phyloP scores from a whole-genome alignment of 2,113 vertebrate genomes.

The Ailurus styani region DNA sequence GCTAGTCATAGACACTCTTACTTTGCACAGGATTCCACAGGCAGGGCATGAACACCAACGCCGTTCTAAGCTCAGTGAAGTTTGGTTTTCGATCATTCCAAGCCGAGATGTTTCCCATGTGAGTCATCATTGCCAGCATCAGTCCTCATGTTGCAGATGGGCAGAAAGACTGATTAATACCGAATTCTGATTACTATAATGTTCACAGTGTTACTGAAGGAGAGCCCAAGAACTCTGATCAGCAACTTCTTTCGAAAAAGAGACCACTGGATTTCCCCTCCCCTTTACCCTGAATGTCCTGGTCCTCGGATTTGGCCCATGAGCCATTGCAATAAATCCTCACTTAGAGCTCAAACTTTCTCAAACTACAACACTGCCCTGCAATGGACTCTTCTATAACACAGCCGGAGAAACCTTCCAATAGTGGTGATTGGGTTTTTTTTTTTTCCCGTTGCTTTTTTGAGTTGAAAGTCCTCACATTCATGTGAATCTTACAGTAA shows the following conservation, averaged over 20 bases:
- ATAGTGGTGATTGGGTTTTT: background rate
- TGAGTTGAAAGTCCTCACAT: background rate
- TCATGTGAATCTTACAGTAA: background rate
- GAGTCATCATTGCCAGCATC: background rate
- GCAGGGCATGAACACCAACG: background rate
- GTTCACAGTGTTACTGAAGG: background rate
- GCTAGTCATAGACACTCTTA: background rate
- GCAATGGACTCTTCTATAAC: background rate
- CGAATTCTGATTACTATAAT: background rate
- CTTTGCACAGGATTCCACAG: background rate
- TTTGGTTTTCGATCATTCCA: background rate
- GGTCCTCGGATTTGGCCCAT: background rate
- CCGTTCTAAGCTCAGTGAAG: background rate
- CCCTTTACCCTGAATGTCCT: background rate
- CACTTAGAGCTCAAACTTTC: background rate
- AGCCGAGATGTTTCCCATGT: background rate
- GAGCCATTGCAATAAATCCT: background rate
- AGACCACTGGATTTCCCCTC: background rate
- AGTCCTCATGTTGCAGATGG: background rate
- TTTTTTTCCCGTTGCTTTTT: background rate
- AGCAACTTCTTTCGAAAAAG: background rate
- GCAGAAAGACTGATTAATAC: background rate
- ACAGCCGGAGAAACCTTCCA: background rate
- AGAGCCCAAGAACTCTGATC: background rate
- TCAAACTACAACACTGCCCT: background rate